Conservation (phyloP, 2,113 vertebrate genomes). For the Columba janthina region DNA sequence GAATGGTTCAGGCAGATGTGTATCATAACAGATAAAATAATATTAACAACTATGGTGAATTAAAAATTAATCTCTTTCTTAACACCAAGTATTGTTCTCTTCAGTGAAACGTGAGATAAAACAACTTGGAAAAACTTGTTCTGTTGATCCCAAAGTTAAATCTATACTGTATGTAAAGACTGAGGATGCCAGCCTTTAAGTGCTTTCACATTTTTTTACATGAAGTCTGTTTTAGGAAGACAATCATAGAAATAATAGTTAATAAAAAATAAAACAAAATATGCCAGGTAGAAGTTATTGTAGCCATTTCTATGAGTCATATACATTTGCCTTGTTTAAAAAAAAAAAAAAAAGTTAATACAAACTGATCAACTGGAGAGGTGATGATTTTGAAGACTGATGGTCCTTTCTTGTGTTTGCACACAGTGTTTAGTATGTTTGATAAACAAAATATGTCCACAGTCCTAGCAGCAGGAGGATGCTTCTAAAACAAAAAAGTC, state of each 20-base stretch:
- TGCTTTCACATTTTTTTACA: not conserved
- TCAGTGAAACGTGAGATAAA: not conserved
- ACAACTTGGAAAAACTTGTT: not conserved
- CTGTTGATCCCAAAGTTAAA: not conserved
- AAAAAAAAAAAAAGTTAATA: not conserved
- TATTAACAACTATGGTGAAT: not conserved
- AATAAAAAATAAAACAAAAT: not conserved
- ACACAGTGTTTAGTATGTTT: not conserved
- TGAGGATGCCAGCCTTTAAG: not conserved
- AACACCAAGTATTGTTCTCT: not conserved
- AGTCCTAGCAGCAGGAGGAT: not conserved
- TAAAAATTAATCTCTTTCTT: not conserved
- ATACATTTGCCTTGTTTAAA: not conserved
- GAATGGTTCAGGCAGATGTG: not conserved
- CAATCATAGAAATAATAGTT: not conserved
- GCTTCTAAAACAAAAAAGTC: not conserved
- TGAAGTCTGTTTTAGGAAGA: not conserved
- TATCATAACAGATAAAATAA: not conserved
- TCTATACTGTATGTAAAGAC: not conserved
- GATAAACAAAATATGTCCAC: not conserved
- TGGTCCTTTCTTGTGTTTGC: not conserved
- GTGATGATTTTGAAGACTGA: not conserved
- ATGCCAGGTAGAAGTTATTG: not conserved
- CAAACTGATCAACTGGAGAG: not conserved
- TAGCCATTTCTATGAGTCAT: not conserved